Evolutionary conservation across 2,797 vertebrate species (phyloP).

Genomic region (Gymnoscopelus microlampas): DNA sequence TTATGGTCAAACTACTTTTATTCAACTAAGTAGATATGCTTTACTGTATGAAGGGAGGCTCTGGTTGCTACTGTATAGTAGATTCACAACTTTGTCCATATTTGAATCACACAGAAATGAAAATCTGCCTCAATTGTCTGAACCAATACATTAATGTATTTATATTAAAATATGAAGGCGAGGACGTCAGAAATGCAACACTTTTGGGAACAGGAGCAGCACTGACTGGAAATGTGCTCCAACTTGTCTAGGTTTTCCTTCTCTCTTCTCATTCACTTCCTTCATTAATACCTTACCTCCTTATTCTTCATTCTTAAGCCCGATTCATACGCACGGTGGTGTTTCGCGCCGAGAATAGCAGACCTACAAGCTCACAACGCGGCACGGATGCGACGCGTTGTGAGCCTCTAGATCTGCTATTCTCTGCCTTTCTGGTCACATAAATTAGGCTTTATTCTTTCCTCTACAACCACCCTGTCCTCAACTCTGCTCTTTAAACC

Average conservation of each 20-base stretch:
- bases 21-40: constrained; percentile 31
- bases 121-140: no score
- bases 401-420: no score
- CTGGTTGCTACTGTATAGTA: neutral
- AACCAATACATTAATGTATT: constrained; percentile 14
- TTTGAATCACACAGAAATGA: constrained; percentile 10
- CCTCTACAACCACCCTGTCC: neutral
- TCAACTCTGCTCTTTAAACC: neutral
- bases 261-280: neutral
- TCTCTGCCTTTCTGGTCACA: neutral
- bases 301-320: no score
- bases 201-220: constrained; percentile 54
- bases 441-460: neutral
- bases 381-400: no score
- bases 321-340: no score
- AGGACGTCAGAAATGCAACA: constrained; percentile 65
- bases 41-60: constrained; percentile 31
- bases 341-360: no score
- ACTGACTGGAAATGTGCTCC: constrained; percentile 59
- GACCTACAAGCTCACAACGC: no score
- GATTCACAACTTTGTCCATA: constrained; percentile 12
- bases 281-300: neutral
- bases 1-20: constrained; percentile 45
- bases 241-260: neutral
- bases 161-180: constrained; percentile 41